Percentiles rank a stretch among this genome's conserved stretches.
Evolutionary conservation across 2,113 vertebrate species (phyloP).

Genomic region (Gymnocephalus cernua): DNA sequence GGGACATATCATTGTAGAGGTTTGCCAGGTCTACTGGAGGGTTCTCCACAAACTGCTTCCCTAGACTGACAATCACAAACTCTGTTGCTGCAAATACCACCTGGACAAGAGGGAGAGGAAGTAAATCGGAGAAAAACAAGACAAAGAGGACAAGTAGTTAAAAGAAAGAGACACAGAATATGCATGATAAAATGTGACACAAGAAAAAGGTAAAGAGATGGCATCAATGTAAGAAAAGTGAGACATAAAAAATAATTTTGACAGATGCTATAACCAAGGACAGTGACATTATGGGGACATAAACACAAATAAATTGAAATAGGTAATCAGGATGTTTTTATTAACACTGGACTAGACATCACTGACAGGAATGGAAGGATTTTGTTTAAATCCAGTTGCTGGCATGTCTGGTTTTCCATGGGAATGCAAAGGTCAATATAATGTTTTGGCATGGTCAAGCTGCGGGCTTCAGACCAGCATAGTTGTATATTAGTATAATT

Average conservation of each 20-base stretch:
- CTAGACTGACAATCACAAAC: constrained; percentile 86
- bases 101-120: constrained; percentile 58
- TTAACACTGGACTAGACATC: not conserved
- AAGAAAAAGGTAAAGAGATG: not conserved
- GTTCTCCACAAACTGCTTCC: constrained; percentile 87
- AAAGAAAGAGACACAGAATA: not conserved
- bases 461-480: no score
- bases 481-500: no score
- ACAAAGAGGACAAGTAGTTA: not conserved
- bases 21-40: constrained; percentile 86
- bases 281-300: not conserved
- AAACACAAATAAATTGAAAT: not conserved
- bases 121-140: not conserved
- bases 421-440: not conserved
- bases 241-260: not conserved
- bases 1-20: constrained; percentile 87
- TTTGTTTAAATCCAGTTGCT: not conserved
- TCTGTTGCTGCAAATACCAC: constrained; percentile 86
- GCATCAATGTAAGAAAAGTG: no score
- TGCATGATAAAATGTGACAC: not conserved
- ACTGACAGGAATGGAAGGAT: not conserved
- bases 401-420: not conserved
- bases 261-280: not conserved
- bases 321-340: not conserved
- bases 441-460: not conserved